These are phyloP conservation scores for Dryobotodes eremita DNA, from an alignment of 2,888 invertebrate genomes.

Conservation along the genomic window DNA sequence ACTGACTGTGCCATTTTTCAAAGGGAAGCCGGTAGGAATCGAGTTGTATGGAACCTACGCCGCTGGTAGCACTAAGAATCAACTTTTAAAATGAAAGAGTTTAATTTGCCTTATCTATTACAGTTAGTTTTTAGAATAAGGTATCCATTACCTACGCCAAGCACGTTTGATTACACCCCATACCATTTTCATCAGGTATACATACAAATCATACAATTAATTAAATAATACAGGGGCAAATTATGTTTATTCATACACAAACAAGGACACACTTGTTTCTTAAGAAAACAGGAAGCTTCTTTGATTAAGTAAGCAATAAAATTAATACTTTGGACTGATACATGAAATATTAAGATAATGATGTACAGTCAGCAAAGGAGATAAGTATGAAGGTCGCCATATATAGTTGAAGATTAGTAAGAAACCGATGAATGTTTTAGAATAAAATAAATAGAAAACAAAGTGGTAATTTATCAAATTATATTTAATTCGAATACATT, in stretches of 20 bases:
- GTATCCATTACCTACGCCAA: neutral
- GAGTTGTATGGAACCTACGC: too few relatives aligned
- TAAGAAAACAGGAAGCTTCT: neutral
- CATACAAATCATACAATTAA: neutral
- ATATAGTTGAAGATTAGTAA: too few relatives aligned
- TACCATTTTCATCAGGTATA: neutral
- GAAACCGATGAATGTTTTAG: too few relatives aligned
- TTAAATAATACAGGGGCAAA: neutral
- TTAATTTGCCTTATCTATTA: neutral
- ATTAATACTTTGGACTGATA: conserved; percentile 5
- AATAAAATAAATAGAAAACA: too few relatives aligned
- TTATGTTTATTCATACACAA: neutral
- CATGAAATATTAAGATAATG: neutral
- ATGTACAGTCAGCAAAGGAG: too few relatives aligned
- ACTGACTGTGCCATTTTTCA: too few relatives aligned
- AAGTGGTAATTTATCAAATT: too few relatives aligned
- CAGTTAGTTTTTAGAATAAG: neutral
- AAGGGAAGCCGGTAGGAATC: too few relatives aligned
- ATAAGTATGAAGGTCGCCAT: too few relatives aligned
- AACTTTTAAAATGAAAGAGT: neutral
- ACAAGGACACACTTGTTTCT: neutral
- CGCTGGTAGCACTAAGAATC: neutral
- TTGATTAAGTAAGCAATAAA: conserved; percentile 1
- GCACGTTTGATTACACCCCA: neutral
- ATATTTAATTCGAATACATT: too few relatives aligned